Evolutionary conservation across 2,113 vertebrate genomes (phyloP).

Genomic region (Sinocyclocheilus anshuiensis): DNA sequence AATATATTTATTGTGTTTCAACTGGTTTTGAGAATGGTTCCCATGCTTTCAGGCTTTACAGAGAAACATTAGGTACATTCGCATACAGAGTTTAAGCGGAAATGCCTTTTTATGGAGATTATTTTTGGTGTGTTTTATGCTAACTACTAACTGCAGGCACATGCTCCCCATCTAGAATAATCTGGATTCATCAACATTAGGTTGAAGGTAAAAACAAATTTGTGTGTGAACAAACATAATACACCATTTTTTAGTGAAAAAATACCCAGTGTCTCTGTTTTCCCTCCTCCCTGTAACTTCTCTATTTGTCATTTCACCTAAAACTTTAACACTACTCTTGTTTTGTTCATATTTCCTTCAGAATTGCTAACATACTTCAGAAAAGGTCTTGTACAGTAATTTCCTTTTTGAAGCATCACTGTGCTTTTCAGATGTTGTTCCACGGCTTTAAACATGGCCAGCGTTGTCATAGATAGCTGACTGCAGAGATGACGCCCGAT

Average conservation of each 20-base stretch:
- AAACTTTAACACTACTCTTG: background rate
- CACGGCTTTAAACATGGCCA: constrained; percentile 25
- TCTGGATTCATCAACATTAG: background rate
- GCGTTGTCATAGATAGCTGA: constrained; percentile 35
- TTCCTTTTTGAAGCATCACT: constrained; percentile 5
- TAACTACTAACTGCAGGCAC: background rate
- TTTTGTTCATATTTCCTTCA: background rate
- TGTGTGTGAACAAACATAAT: background rate
- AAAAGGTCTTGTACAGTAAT: background rate
- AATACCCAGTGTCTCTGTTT: background rate
- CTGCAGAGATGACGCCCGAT: constrained; percentile 35
- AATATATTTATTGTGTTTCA: background rate
- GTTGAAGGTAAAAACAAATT: background rate
- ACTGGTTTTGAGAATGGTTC: background rate
- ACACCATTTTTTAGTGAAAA: background rate
- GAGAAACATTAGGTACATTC: background rate
- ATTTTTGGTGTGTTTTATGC: background rate
- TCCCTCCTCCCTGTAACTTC: background rate
- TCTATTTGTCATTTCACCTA: background rate
- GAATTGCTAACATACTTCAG: background rate
- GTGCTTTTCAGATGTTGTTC: constrained; percentile 4
- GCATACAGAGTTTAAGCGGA: background rate
- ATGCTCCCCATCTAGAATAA: background rate
- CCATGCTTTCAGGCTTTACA: background rate
- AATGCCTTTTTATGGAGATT: background rate